Conservation (phyloP, 2,113 vertebrate species). For the Odontophorus gujanensis region DNA sequence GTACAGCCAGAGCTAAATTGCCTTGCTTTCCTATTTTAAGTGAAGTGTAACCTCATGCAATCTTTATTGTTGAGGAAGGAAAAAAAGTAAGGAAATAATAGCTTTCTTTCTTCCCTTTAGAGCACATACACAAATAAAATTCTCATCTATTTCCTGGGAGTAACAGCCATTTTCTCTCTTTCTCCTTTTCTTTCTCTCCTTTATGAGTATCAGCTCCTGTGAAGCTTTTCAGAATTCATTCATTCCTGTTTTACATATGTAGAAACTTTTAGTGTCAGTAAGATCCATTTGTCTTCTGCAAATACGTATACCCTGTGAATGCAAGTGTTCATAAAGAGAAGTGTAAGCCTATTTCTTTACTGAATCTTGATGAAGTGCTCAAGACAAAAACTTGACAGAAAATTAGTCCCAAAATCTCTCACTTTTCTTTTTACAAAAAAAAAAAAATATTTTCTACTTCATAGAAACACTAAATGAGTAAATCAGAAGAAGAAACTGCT, state of each 20-base stretch:
- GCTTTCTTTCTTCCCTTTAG: background rate
- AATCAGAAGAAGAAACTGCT: slow-evolving; percentile 56
- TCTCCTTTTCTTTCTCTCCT: background rate
- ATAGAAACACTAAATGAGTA: slow-evolving; percentile 61
- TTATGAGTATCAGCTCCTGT: background rate
- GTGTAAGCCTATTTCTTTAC: slow-evolving; percentile 6
- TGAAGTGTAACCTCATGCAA: background rate
- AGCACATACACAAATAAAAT: slow-evolving; percentile 50
- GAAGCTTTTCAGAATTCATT: slow-evolving; percentile 34
- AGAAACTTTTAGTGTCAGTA: background rate
- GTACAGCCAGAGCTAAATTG: background rate
- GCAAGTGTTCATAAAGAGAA: background rate
- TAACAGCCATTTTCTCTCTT: background rate
- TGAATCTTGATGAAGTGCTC: slow-evolving; percentile 46
- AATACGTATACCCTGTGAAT: background rate
- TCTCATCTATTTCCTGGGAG: background rate
- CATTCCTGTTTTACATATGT: background rate
- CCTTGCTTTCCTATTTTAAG: background rate
- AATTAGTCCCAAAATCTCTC: slow-evolving; percentile 42
- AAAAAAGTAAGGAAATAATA: background rate
- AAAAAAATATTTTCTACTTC: slow-evolving; percentile 61
- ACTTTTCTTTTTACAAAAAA: slow-evolving; percentile 49
- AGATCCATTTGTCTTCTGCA: slow-evolving; percentile 14
- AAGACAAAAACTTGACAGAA: slow-evolving; percentile 45
- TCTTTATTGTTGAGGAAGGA: background rate